phyloP scores from a whole-genome alignment of 2,888 invertebrate genomes.

The Pterostichus niger region DNA sequence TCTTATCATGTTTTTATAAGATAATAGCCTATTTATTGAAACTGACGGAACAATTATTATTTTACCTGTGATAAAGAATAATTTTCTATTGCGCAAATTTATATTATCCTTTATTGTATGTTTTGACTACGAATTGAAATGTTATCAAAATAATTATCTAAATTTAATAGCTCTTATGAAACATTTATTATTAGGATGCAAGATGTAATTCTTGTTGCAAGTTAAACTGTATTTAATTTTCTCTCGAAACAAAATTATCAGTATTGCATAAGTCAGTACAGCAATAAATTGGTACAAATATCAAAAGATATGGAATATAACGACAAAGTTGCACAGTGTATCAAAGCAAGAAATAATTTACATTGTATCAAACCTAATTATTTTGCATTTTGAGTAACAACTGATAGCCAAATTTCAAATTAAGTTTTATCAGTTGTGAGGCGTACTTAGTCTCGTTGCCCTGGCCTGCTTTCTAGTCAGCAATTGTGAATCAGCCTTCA shows the following conservation, averaged over 20 bases:
- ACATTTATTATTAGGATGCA: slow-evolving; percentile 1
- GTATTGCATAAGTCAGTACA: slow-evolving; percentile 7
- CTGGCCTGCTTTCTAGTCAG: slow-evolving; percentile 59
- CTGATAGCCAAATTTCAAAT: slow-evolving; percentile 39
- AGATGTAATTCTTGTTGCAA: too few relatives aligned
- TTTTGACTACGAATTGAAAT: neutral
- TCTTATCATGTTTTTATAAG: slow-evolving; percentile 49
- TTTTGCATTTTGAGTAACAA: slow-evolving; percentile 11
- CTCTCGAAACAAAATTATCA: slow-evolving; percentile 14
- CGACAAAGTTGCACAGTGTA: slow-evolving; percentile 26
- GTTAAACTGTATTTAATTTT: neutral
- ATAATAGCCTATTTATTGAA: slow-evolving; percentile 26
- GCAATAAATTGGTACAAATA: slow-evolving; percentile 30
- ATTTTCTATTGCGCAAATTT: slow-evolving; percentile 29
- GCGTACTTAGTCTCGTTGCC: slow-evolving; percentile 23
- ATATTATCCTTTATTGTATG: slow-evolving; percentile 12
- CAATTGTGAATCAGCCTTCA: slow-evolving; percentile 61
- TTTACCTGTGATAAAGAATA: slow-evolving; percentile 38
- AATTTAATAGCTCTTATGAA: slow-evolving; percentile 3
- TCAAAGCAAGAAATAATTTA: slow-evolving; percentile 1
- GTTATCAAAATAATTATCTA: neutral
- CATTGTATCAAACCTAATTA: slow-evolving; percentile 5
- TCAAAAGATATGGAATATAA: slow-evolving; percentile 15
- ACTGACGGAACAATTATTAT: slow-evolving; percentile 21
- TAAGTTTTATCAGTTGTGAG: slow-evolving; percentile 21